phyloP scores from a whole-genome alignment of 2,113 vertebrate genomes.

The Uria lomvia region DNA sequence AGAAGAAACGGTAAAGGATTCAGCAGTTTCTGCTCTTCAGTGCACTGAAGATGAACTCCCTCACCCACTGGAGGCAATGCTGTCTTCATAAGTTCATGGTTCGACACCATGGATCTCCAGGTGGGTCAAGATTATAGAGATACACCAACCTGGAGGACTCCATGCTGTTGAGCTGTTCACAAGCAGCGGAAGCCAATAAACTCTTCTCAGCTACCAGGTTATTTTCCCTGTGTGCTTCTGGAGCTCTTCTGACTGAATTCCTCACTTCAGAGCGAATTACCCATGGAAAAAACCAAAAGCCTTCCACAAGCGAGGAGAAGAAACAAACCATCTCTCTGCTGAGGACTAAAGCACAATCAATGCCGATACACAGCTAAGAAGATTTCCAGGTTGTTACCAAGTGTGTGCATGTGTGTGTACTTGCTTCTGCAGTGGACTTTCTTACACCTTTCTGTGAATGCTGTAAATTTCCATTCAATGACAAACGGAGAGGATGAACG shows the following conservation, averaged over 20 bases:
- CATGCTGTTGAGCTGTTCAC: constrained; percentile 81
- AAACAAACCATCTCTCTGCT: not conserved
- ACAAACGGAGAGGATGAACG: not conserved
- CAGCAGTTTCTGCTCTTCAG: not conserved
- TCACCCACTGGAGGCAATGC: constrained; percentile 24
- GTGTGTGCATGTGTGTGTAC: not conserved
- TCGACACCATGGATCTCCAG: constrained; percentile 84
- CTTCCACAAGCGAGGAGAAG: not conserved
- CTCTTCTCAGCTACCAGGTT: constrained; percentile 20
- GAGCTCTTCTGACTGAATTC: not conserved
- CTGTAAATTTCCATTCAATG: not conserved
- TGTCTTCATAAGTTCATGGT: constrained; percentile 72
- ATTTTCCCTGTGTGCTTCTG: not conserved
- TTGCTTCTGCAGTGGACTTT: not conserved
- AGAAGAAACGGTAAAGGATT: not conserved
- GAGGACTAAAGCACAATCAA: not conserved
- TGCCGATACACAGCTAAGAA: not conserved
- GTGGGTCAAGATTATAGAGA: constrained; percentile 79
- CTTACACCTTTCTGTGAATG: not conserved
- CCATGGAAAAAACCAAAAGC: not conserved
- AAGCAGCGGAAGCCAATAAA: constrained; percentile 60
- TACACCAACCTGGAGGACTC: constrained; percentile 83
- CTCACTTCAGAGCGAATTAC: not conserved
- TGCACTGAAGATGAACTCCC: constrained; percentile 7
- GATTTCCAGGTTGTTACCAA: not conserved